Conservation (phyloP, 1,140 invertebrate genomes). For the Hesperophylax magnus region DNA sequence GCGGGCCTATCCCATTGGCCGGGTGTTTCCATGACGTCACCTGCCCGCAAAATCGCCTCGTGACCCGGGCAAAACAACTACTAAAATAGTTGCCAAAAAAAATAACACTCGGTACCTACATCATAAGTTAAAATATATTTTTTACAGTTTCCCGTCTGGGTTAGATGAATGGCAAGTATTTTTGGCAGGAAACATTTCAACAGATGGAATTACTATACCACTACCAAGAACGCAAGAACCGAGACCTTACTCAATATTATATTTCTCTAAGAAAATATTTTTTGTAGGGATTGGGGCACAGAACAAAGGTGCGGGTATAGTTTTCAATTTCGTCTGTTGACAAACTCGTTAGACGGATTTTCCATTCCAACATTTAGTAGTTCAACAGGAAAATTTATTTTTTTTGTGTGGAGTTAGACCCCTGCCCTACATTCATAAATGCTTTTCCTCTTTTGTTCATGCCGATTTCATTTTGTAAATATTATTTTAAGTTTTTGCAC, state of each 20-base stretch:
- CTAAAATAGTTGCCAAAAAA: not conserved
- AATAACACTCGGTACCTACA: not conserved
- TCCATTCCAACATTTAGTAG: too few relatives aligned
- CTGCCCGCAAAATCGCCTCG: not conserved
- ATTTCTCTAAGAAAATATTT: not conserved
- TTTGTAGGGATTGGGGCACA: not conserved
- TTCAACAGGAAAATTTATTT: too few relatives aligned
- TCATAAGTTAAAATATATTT: too few relatives aligned
- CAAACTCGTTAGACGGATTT: too few relatives aligned
- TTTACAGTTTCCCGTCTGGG: not conserved
- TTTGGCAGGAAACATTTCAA: not conserved
- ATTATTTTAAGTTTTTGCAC: too few relatives aligned
- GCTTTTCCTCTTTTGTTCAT: too few relatives aligned
- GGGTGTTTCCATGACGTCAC: not conserved
- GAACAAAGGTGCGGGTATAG: not conserved
- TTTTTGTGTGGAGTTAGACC: too few relatives aligned
- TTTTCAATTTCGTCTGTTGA: not conserved
- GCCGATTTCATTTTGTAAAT: too few relatives aligned
- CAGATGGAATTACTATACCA: not conserved
- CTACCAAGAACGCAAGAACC: not conserved
- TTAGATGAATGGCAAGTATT: not conserved
- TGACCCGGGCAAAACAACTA: constrained; percentile 25
- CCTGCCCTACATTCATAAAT: not conserved
- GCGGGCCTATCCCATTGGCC: not conserved
- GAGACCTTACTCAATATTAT: not conserved